Evolutionary conservation across 2,113 vertebrate genomes (phyloP), one percentile per base, ranked within the genome.

Genomic region (Eurypyga helias): DNA sequence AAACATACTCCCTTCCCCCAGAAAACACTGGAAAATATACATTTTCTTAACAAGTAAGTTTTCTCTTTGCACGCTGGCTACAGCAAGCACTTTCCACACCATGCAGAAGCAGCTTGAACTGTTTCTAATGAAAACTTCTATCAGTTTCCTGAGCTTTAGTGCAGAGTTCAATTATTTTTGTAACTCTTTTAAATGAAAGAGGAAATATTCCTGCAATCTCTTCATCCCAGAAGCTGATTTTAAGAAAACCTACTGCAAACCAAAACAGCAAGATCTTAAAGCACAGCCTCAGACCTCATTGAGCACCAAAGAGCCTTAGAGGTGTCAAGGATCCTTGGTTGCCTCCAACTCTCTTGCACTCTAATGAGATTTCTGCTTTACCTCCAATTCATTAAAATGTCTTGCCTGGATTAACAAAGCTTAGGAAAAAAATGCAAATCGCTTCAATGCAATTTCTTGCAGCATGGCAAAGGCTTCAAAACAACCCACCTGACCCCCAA

Each of bases 261-360:
- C 73, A 75, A 73, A 90, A 55, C 6, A 21, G 12, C 9, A 64
- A 66, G 26, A 33, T 15, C 33, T 80, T 43, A 48, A 6, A 69
- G n/a, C n/a, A 49, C 23, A 0, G 1, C n/a, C 31, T 38, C 51
- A 48, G 38, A 69, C 31, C 20, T 54, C 7, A 3, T 0, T 34
- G 38, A 65, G 34, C 24, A 46, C 36, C 48, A 51, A 62, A 76
- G 57, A 84, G 25, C 51, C 65, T 62, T n/a, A 38, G 52, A 61
- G 41, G 33, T 52, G 48, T 48, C 62, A 41, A 55, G 34, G 57
- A 60, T 58, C 61, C n/a, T 45, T 38, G 33, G 57, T 31, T 70
- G 38, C 38, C 19, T 90, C 49, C 67, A 83, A 23, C 14, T 79
- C 41, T 73, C 26, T 69, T 49, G 33, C 21, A 38, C 21, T 29